Percentiles rank a stretch among this genome's conserved stretches.
Conservation (phyloP, 2,113 vertebrate genomes). For the Rhinolophus sinicus region DNA sequence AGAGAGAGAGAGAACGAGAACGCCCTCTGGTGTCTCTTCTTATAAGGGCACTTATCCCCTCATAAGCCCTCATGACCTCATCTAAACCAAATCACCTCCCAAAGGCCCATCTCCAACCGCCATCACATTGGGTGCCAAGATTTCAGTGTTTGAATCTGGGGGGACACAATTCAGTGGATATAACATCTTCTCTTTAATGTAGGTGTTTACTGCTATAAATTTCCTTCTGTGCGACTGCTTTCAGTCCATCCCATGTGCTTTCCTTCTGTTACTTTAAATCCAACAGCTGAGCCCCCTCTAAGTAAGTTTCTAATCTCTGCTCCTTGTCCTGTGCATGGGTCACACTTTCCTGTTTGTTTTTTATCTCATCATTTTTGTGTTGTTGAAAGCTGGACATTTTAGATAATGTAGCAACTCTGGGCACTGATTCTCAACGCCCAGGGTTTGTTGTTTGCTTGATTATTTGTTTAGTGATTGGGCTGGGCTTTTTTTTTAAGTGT, state of each 20-base stretch:
- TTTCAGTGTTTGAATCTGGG: background rate
- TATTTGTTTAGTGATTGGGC: background rate
- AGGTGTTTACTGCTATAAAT: background rate
- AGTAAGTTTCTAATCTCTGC: background rate
- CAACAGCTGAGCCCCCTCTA: background rate
- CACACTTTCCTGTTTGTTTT: background rate
- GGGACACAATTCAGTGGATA: background rate
- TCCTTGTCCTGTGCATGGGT: background rate
- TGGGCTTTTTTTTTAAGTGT: background rate
- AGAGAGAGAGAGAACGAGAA: too few species aligned
- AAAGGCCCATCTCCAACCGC: background rate
- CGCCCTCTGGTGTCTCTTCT: background rate
- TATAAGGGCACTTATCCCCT: background rate
- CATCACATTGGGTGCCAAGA: background rate
- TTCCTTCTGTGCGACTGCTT: background rate
- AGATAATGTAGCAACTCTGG: background rate
- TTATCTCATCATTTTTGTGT: background rate
- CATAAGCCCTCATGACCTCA: background rate
- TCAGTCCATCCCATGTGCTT: background rate
- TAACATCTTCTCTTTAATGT: background rate
- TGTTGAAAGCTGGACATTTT: conserved; percentile 20
- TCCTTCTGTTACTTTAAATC: background rate
- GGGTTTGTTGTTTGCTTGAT: background rate
- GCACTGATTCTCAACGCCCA: background rate
- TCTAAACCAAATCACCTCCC: background rate